phyloP scores from a whole-genome alignment of 2,113 vertebrate species.

The Paralichthys olivaceus region DNA sequence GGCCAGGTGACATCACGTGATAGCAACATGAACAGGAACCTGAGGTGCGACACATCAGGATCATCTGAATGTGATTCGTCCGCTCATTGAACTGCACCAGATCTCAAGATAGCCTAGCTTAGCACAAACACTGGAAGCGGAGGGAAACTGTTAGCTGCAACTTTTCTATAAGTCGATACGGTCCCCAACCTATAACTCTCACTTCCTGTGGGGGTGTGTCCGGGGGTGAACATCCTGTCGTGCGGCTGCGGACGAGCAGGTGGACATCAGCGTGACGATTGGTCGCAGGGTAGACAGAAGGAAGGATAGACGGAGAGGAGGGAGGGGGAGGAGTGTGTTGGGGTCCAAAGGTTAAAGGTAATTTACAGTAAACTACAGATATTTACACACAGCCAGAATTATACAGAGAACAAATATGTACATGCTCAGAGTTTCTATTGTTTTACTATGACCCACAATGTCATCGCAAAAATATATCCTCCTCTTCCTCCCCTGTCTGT shows the following conservation, averaged over 20 bases:
- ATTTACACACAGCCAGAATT: conserved; percentile 79
- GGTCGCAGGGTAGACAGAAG: conserved; percentile 13
- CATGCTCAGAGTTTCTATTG: conserved; percentile 69
- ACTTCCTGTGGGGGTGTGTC: neutral
- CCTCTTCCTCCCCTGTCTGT: conserved; percentile 32
- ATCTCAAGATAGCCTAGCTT: conserved; percentile 6
- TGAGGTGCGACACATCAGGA: neutral
- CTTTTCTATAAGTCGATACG: neutral
- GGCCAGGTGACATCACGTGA: no score
- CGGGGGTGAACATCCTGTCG: neutral
- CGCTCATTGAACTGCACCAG: neutral
- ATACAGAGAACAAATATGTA: conserved; percentile 82
- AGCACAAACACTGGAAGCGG: neutral
- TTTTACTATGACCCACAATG: conserved; percentile 45
- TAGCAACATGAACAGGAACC: no score
- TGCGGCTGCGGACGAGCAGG: conserved; percentile 8
- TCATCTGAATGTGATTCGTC: neutral
- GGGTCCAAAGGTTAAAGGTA: conserved; percentile 39
- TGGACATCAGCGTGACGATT: conserved; percentile 24
- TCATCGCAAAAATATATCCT: conserved; percentile 21
- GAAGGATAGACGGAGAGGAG: neutral
- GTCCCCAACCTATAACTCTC: neutral
- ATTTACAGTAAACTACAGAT: conserved; percentile 83
- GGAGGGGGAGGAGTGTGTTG: conserved; percentile 7
- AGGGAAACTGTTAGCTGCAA: conserved; percentile 8